Evolutionary conservation across 2,797 vertebrate genomes (phyloP), one percentile per base, ranked within the genome.

Genomic region (Taeniopygia guttata): DNA sequence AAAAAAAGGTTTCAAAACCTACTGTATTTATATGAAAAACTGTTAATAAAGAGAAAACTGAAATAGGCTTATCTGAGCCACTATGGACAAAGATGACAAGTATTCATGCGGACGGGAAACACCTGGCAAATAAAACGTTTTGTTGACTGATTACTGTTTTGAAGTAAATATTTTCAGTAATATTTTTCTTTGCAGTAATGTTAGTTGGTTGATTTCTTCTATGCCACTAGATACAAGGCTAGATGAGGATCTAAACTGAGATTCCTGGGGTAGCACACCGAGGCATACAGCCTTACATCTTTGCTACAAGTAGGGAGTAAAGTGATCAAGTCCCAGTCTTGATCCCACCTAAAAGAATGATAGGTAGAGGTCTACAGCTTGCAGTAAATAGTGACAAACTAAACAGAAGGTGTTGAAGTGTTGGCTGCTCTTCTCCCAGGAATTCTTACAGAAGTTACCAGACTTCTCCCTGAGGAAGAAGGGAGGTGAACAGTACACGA

Each of bases 391-490:
- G 30, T 30, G 30, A n/a, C 46, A 75, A 87, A 68, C n/a, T 38
- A 68, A 93, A 80, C n/a, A n/a, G 45, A 77, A 88, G 27, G 13
- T 12, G 43, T 26, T 19, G 51, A 89, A 60, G 9, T 8, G 26
- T 23, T 77, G 69, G 51, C 66, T 88, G 48, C 52, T 84, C 30
- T 54, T 81, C 32, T 81, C 52, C 34, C 87, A 90, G 73, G 40
- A 91, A 72, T 32, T 51, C 40, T 84, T 64, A 84, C 25, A 73
- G 51, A 85, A 42, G 20, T 86, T 68, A 90, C 66, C 26, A 88
- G 49, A 48, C 46, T 81, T 80, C 54, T 86, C 68, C 58, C 73
- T 15, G 46, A 84, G 83, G 46, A 36, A 90, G 21, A 1, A 2
- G 30, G 62, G 27, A 81, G 40, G 20, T 89, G 77, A 89, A 58